These are phyloP conservation scores for Saturnia japonica DNA, from an alignment of 2,888 invertebrate genomes.

Conservation along the genomic window DNA sequence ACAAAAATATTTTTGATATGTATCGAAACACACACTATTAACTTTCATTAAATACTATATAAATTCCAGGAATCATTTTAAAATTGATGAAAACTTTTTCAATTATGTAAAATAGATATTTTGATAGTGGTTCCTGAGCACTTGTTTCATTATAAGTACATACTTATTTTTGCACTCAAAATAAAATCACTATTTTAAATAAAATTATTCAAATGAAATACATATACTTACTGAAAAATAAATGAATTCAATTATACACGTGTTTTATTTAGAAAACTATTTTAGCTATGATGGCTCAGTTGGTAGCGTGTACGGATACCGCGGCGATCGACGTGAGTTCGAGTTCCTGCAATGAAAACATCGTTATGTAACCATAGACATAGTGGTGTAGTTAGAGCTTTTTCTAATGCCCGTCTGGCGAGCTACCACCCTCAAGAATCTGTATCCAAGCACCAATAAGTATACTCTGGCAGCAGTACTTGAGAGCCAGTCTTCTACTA, in stretches of 20 bases:
- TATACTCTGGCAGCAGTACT: too few relatives aligned
- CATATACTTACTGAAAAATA: constrained; percentile 73
- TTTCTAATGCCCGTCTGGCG: too few relatives aligned
- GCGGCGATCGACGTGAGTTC: too few relatives aligned
- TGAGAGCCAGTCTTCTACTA: too few relatives aligned
- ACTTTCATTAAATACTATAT: background rate
- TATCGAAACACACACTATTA: background rate
- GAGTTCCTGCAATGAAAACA: too few relatives aligned
- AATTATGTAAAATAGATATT: constrained; percentile 1
- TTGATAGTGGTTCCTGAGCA: constrained; percentile 65
- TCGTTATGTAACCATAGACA: too few relatives aligned
- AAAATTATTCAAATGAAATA: constrained; percentile 67
- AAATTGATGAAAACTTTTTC: background rate
- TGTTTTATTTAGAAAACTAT: constrained; percentile 47
- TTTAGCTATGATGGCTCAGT: too few relatives aligned
- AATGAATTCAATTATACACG: constrained; percentile 58
- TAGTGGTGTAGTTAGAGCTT: too few relatives aligned
- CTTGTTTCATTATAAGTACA: constrained; percentile 64
- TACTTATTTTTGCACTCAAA: constrained; percentile 78
- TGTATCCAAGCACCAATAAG: too few relatives aligned
- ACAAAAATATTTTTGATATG: background rate
- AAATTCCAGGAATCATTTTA: background rate
- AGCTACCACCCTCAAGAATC: too few relatives aligned
- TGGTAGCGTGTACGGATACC: background rate
- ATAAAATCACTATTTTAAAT: constrained; percentile 75